Evolutionary conservation across 1,140 invertebrate genomes (phyloP).

Genomic region (Penaeus vannamei): DNA sequence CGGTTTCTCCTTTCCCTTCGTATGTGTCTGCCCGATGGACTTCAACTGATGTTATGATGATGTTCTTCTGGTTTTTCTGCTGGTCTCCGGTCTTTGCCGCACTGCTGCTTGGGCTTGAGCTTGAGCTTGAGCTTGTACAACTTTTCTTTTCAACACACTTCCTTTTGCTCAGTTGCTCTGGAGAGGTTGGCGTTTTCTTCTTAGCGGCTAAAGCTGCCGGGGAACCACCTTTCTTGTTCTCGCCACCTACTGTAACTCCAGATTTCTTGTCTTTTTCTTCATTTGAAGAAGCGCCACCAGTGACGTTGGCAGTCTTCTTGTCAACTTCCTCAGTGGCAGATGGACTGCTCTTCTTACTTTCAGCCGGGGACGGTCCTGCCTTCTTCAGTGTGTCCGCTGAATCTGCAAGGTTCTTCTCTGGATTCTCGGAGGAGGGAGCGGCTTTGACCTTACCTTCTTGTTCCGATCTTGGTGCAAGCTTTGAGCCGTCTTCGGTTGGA

Average conservation of each 20-base stretch:
- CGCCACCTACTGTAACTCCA: background rate
- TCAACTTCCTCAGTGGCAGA: background rate
- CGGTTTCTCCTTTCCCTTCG: slow-evolving; percentile 27
- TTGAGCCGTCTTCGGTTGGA: background rate
- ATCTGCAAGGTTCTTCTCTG: background rate
- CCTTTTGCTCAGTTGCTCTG: slow-evolving; percentile 8
- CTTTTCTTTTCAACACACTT: slow-evolving; percentile 6
- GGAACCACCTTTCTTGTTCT: background rate
- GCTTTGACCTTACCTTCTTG: background rate
- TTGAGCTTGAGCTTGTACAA: background rate
- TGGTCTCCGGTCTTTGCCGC: background rate
- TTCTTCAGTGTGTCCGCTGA: background rate
- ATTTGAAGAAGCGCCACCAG: background rate
- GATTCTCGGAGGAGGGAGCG: background rate
- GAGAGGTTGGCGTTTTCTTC: background rate
- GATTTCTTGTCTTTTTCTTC: background rate
- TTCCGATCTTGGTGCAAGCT: background rate
- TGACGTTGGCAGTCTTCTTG: background rate
- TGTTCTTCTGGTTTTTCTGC: slow-evolving; percentile 50
- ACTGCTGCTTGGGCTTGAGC: background rate
- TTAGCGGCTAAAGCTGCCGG: background rate
- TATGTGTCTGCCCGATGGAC: slow-evolving; percentile 54
- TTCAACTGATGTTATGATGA: slow-evolving; percentile 54
- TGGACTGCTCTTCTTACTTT: slow-evolving; percentile 4
- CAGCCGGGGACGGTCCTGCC: too few relatives aligned